These are phyloP conservation scores for Trachelus tabidus DNA, from an alignment of 2,888 invertebrate genomes.

Conservation along the genomic window DNA sequence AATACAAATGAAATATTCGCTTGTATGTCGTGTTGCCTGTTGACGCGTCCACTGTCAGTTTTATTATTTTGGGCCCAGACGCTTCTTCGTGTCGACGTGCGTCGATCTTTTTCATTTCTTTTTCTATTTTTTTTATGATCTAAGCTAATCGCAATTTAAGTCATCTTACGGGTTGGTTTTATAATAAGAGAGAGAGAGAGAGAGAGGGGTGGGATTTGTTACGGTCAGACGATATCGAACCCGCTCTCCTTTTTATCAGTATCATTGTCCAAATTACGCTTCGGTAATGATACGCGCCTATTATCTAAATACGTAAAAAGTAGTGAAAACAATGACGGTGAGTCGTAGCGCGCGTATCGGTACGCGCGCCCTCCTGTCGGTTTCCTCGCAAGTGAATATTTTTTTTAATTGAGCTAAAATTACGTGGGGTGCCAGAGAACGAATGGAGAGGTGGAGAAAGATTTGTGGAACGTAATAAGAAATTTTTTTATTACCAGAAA, in stretches of 20 bases:
- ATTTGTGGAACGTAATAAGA: background rate
- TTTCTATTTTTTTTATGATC: background rate
- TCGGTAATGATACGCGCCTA: background rate
- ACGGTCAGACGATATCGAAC: no score
- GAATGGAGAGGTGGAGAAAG: constrained; percentile 3
- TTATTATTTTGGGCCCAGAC: no score
- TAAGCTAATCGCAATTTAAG: background rate
- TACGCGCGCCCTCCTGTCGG: constrained; percentile 8
- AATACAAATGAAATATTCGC: constrained; percentile 34
- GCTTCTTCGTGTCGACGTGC: background rate
- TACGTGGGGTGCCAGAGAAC: background rate
- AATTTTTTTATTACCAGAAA: background rate
- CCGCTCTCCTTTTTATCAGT: no score
- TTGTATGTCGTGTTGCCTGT: background rate
- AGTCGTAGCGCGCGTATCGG: constrained; percentile 15
- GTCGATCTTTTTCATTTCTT: background rate
- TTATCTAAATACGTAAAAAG: constrained; percentile 25
- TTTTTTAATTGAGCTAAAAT: constrained; percentile 22
- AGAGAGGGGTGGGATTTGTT: no score
- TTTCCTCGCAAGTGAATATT: background rate
- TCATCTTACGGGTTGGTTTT: no score
- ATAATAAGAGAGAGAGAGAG: no score
- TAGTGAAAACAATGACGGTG: constrained; percentile 35
- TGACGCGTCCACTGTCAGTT: no score
- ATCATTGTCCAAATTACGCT: no score